phyloP scores from a whole-genome alignment of 1,140 invertebrate genomes.

The Mactra quadrangularis region DNA sequence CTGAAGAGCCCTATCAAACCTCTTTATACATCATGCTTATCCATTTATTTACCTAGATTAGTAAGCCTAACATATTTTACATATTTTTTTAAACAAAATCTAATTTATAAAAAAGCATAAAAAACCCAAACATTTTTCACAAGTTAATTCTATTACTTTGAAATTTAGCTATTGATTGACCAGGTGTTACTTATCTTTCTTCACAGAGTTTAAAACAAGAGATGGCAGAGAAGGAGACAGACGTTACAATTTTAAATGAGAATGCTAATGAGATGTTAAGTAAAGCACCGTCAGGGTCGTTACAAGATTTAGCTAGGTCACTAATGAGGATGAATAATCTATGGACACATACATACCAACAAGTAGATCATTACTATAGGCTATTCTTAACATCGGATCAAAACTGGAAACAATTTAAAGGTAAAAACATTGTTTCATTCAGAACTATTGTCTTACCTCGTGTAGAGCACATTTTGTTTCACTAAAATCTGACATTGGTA shows the following conservation, averaged over 20 bases:
- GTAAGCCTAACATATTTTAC: too few relatives aligned
- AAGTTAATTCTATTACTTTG: too few relatives aligned
- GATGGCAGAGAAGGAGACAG: conserved; percentile 69
- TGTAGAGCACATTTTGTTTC: neutral
- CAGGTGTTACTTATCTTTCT: conserved; percentile 4
- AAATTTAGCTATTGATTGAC: too few relatives aligned
- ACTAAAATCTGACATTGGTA: too few relatives aligned
- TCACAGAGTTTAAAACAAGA: conserved; percentile 78
- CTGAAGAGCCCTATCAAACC: too few relatives aligned
- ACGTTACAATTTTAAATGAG: conserved; percentile 74
- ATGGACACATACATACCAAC: conserved; percentile 76
- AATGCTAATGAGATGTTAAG: conserved; percentile 76
- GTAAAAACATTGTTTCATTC: conserved; percentile 59
- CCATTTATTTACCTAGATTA: too few relatives aligned
- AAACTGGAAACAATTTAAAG: conserved; percentile 77
- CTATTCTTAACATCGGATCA: conserved; percentile 70
- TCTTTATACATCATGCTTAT: too few relatives aligned
- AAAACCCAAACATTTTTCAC: too few relatives aligned
- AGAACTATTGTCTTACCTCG: neutral
- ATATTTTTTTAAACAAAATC: too few relatives aligned
- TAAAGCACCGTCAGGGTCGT: conserved; percentile 70
- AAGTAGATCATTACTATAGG: conserved; percentile 74
- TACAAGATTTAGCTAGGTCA: conserved; percentile 78
- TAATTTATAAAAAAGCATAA: too few relatives aligned
- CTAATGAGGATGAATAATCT: conserved; percentile 77